A percentile compares a stretch with the other conserved stretches of the same genome.
Conservation (phyloP, 1,140 invertebrate species). For the Acromyrmex charruanus region DNA sequence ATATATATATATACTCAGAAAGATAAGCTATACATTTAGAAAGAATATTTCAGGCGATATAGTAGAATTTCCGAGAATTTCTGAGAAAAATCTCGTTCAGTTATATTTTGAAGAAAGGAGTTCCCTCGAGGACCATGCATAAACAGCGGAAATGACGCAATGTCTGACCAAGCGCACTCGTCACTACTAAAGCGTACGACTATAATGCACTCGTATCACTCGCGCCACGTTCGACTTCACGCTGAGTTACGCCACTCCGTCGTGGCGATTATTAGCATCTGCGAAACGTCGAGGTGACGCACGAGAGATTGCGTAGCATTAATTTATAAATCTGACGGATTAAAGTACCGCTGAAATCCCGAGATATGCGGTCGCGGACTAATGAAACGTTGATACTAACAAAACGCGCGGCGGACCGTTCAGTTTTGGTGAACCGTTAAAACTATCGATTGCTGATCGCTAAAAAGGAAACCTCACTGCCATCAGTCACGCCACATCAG, state of each 20-base stretch:
- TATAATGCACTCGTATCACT: slow-evolving; percentile 64
- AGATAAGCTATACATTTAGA: neutral
- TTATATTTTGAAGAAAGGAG: neutral
- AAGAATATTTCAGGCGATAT: neutral
- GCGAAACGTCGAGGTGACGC: neutral
- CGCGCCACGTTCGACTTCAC: slow-evolving; percentile 41
- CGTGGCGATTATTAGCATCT: slow-evolving; percentile 33
- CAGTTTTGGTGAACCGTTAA: neutral
- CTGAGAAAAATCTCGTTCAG: neutral
- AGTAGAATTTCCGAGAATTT: neutral
- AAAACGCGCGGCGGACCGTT: neutral
- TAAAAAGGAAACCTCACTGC: slow-evolving; percentile 49
- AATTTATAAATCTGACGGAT: neutral
- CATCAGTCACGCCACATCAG: slow-evolving; percentile 10
- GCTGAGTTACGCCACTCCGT: slow-evolving; percentile 58
- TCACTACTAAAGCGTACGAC: slow-evolving; percentile 61
- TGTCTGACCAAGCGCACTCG: slow-evolving; percentile 41
- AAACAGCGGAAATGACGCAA: neutral
- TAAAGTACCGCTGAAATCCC: neutral
- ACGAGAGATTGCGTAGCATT: neutral
- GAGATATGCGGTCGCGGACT: neutral
- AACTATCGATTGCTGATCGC: slow-evolving; percentile 58
- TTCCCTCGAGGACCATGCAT: neutral
- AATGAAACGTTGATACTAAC: neutral
- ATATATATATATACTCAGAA: neutral